These are phyloP conservation scores for Neuroterus valhalla DNA, from an alignment of 1,140 invertebrate species.

Conservation along the genomic window DNA sequence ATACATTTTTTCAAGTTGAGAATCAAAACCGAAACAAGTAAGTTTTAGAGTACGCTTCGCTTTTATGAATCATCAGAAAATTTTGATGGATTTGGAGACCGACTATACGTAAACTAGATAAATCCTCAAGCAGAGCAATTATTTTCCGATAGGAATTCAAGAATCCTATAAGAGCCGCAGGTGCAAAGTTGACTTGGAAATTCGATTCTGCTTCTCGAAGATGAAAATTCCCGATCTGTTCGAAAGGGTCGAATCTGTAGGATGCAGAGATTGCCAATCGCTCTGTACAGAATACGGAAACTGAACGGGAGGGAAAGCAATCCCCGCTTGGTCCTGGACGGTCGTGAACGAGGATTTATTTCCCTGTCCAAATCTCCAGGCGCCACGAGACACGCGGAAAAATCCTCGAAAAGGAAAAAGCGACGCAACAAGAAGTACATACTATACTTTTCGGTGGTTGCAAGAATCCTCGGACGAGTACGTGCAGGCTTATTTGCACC, in stretches of 20 bases:
- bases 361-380: slow-evolving; percentile 36
- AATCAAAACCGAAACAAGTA: no score
- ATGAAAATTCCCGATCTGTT: no score
- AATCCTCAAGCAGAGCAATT: no score
- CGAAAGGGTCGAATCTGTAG: background rate
- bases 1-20: no score
- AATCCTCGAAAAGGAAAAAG: slow-evolving; percentile 10
- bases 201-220: background rate
- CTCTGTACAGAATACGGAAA: background rate
- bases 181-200: no score
- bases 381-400: slow-evolving; percentile 12
- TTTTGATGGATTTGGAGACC: no score
- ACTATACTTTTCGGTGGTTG: slow-evolving; percentile 34
- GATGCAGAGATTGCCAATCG: slow-evolving; percentile 36
- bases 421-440: slow-evolving; percentile 13
- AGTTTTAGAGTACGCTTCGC: no score
- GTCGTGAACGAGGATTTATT: slow-evolving; percentile 47
- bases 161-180: no score
- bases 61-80: no score
- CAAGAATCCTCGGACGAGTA: slow-evolving; percentile 35
- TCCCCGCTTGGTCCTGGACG: slow-evolving; percentile 31
- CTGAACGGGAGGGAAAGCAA: slow-evolving; percentile 32
- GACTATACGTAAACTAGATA: no score
- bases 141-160: no score
- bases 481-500: slow-evolving; percentile 36